A percentile compares a stretch with the other conserved stretches of the same genome.
Conservation (phyloP, 64 coral and sea anemone species). For the Platygyra sinensis region DNA sequence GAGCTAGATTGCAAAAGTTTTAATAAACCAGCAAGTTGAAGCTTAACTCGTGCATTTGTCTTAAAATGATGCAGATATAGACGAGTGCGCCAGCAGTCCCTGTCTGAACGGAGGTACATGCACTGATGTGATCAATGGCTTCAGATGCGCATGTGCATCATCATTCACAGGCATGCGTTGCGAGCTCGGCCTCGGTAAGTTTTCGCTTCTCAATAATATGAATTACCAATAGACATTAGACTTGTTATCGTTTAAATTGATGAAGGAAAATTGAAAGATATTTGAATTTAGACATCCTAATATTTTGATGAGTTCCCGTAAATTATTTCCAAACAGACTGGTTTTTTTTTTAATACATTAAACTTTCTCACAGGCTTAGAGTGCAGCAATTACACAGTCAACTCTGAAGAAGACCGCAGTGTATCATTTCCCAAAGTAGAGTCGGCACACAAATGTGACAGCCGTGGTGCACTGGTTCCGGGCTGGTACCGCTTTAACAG, state of each 20-base stretch:
- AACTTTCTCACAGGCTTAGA: neutral
- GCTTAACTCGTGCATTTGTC: no score
- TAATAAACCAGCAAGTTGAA: neutral
- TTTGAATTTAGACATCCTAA: no score
- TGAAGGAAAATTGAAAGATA: no score
- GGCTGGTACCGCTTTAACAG: constrained; percentile 42
- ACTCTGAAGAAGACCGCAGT: no score
- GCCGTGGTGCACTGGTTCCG: neutral
- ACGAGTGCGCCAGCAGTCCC: constrained; percentile 9
- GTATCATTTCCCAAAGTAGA: neutral
- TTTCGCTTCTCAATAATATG: neutral
- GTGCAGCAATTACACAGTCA: no score
- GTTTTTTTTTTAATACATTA: neutral
- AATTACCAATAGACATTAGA: no score
- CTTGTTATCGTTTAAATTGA: no score
- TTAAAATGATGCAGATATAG: neutral
- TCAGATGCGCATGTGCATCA: neutral
- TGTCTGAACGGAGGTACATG: constrained; percentile 33
- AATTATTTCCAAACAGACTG: no score
- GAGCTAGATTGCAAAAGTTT: neutral
- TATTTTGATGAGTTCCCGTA: no score
- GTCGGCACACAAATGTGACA: neutral
- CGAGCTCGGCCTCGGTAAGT: neutral
- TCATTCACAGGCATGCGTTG: neutral
- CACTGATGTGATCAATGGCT: neutral